Evolutionary conservation across 1,140 invertebrate species (phyloP).

Genomic region (Sycophaga agraensis): DNA sequence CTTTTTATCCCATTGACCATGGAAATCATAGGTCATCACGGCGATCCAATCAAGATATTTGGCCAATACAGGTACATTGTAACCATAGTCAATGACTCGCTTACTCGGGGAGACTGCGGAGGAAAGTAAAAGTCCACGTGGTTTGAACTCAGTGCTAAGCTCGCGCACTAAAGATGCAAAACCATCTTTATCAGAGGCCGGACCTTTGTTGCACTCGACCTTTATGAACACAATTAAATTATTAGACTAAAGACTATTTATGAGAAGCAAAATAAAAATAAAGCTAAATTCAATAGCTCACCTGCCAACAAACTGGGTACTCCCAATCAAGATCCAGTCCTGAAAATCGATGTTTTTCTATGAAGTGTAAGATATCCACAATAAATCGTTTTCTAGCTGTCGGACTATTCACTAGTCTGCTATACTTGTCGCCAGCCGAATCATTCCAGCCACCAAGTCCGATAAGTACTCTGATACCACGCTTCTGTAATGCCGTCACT

Average conservation of each 20-base stretch:
- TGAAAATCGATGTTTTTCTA: constrained; percentile 76
- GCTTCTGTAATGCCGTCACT: constrained; percentile 60
- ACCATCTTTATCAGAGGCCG: constrained; percentile 59
- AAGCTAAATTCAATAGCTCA: constrained; percentile 26
- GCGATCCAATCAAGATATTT: constrained; percentile 82
- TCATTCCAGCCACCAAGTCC: constrained; percentile 48
- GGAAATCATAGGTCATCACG: constrained; percentile 85
- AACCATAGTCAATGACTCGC: constrained; percentile 61
- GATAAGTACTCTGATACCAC: constrained; percentile 59
- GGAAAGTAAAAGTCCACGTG: constrained; percentile 57
- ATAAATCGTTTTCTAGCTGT: constrained; percentile 68
- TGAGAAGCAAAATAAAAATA: too few relatives aligned
- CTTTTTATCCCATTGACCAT: constrained; percentile 77
- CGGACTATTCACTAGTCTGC: constrained; percentile 72
- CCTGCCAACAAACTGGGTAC: constrained; percentile 72
- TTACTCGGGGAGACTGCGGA: constrained; percentile 64
- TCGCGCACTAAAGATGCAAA: constrained; percentile 61
- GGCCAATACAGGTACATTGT: constrained; percentile 72
- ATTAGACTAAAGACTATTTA: too few relatives aligned
- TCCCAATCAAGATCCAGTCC: constrained; percentile 77
- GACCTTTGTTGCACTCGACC: constrained; percentile 63
- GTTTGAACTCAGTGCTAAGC: constrained; percentile 61
- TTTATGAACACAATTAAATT: constrained; percentile 29
- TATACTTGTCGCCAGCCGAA: constrained; percentile 78
- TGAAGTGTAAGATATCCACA: constrained; percentile 68